These are phyloP conservation scores for Lucilia cuprina DNA, from an alignment of 1,140 invertebrate species.

Conservation along the genomic window DNA sequence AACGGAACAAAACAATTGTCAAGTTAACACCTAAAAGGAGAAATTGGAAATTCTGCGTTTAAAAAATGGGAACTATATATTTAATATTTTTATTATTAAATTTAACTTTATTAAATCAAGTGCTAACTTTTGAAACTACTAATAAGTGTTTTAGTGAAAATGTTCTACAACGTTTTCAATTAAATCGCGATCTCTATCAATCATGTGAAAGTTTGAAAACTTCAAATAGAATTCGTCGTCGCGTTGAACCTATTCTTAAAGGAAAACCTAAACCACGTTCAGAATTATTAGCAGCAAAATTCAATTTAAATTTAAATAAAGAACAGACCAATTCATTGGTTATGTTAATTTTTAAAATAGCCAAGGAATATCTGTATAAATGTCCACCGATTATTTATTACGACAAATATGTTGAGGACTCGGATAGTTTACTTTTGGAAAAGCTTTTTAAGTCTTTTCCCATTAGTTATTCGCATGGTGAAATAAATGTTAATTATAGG, in stretches of 20 bases:
- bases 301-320: conserved; percentile 58
- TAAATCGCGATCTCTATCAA: conserved; percentile 47
- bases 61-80: neutral
- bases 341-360: conserved; percentile 66
- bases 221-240: conserved; percentile 38
- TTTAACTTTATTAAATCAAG: neutral
- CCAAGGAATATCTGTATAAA: conserved; percentile 66
- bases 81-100: neutral
- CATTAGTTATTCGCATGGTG: conserved; percentile 68
- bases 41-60: neutral
- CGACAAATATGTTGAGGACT: conserved; percentile 66
- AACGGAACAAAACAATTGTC: neutral
- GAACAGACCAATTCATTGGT: conserved; percentile 67
- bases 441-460: conserved; percentile 68
- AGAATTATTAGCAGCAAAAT: conserved; percentile 65
- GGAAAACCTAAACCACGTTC: conserved; percentile 67
- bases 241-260: conserved; percentile 62
- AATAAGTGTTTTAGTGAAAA: conserved; percentile 45
- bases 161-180: conserved; percentile 46
- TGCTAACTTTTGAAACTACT: neutral
- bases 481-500: conserved; percentile 63
- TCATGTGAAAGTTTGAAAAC: conserved; percentile 28
- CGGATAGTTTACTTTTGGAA: conserved; percentile 66
- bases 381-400: conserved; percentile 71
- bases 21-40: conserved; percentile 5